These are phyloP conservation scores for Hippocampus guttulatus DNA, from an alignment of 2,113 vertebrate genomes.

Conservation along the genomic window DNA sequence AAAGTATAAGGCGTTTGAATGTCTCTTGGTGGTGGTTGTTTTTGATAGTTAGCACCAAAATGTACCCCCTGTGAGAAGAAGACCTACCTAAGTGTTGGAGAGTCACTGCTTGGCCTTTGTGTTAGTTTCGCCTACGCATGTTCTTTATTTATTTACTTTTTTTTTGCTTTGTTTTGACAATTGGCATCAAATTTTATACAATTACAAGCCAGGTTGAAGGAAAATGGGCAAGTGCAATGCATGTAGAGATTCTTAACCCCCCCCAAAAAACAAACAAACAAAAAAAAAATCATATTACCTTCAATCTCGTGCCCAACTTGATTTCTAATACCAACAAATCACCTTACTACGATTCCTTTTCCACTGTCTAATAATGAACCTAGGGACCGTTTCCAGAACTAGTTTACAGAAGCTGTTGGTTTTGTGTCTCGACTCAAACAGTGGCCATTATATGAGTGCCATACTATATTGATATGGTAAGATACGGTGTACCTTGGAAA, in stretches of 20 bases:
- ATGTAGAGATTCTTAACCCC: conserved; percentile 71
- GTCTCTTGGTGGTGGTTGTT: conserved; percentile 71
- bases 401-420: conserved; percentile 77
- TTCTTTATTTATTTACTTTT: not conserved
- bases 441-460: conserved; percentile 80
- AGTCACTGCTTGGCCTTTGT: conserved; percentile 65
- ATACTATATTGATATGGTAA: conserved; percentile 81
- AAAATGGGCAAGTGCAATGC: conserved; percentile 75
- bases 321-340: conserved; percentile 63
- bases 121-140: conserved; percentile 47
- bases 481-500: conserved; percentile 80
- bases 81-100: conserved; percentile 60
- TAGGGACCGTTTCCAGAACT: conserved; percentile 66
- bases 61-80: conserved; percentile 68
- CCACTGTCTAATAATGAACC: conserved; percentile 57
- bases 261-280: conserved; percentile 8
- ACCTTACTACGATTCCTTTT: conserved; percentile 61
- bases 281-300: conserved; percentile 9
- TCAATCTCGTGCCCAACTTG: conserved; percentile 62
- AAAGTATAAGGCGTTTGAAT: conserved; percentile 69
- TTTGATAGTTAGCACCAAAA: conserved; percentile 71
- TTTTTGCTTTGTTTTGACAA: conserved; percentile 11
- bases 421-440: conserved; percentile 78
- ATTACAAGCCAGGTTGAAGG: conserved; percentile 57
- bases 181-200: conserved; percentile 57